These are phyloP conservation scores for Chauna torquata DNA, from an alignment of 2,113 vertebrate genomes.

Conservation along the genomic window DNA sequence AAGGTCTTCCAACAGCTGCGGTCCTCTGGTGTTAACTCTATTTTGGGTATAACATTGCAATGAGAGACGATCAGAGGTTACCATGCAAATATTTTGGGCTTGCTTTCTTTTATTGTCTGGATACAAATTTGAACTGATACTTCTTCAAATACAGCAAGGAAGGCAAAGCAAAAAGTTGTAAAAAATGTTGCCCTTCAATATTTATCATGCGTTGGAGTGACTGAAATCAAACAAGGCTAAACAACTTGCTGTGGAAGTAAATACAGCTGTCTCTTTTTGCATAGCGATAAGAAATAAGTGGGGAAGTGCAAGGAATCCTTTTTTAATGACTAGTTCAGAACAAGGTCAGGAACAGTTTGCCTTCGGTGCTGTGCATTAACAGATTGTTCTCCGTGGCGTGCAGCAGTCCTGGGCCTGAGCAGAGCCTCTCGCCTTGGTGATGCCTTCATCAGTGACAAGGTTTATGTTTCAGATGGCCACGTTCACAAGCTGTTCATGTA, in stretches of 20 bases:
- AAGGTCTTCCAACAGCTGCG: background rate
- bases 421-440: background rate
- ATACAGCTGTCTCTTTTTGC: background rate
- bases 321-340: background rate
- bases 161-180: background rate
- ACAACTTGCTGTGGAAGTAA: background rate
- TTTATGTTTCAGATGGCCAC: background rate
- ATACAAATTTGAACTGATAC: background rate
- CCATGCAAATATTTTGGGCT: background rate
- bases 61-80: background rate
- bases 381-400: rapidly evolving
- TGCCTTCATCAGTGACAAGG: background rate
- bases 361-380: background rate
- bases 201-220: background rate
- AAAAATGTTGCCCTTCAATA: background rate
- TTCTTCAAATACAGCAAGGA: background rate
- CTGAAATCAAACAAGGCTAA: background rate
- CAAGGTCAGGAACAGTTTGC: background rate
- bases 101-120: background rate
- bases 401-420: background rate
- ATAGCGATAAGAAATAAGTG: background rate
- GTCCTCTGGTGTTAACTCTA: background rate
- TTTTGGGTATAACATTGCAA: background rate
- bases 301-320: background rate
- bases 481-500: background rate